A percentile compares a stretch with the other conserved stretches of the same genome.
These are phyloP conservation scores for Philereme vetulata DNA, from an alignment of 2,888 invertebrate genomes.

Conservation along the genomic window DNA sequence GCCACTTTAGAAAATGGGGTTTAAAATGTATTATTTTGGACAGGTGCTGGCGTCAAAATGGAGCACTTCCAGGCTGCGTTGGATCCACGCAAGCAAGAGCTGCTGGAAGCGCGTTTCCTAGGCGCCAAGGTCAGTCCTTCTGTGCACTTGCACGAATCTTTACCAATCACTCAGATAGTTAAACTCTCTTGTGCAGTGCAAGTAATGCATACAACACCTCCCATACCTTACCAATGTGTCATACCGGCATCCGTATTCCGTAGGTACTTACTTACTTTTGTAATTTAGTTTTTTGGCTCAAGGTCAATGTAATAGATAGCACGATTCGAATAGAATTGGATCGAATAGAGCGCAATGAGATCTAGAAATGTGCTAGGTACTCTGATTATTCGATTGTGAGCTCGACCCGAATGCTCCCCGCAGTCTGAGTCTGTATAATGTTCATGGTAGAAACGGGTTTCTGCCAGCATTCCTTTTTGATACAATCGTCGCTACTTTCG, in stretches of 20 bases:
- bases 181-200: conserved; percentile 1
- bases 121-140: conserved; percentile 94
- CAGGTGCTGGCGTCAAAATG: conserved; percentile 97
- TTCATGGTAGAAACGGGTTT: conserved; percentile 24
- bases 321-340: not conserved
- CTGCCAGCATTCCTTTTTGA: conserved; percentile 22
- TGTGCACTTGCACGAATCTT: conserved; percentile 14
- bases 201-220: not conserved
- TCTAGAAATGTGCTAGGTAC: conserved; percentile 27
- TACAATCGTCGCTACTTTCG: conserved; percentile 22
- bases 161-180: conserved; percentile 8
- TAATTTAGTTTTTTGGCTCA: conserved; percentile 1
- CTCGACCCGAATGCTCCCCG: conserved; percentile 20
- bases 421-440: conserved; percentile 9
- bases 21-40: conserved; percentile 52
- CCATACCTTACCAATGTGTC: not conserved
- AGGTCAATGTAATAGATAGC: not conserved
- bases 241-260: not conserved
- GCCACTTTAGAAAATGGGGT: conserved; percentile 21
- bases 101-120: conserved; percentile 98
- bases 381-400: conserved; percentile 29
- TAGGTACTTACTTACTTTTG: not conserved
- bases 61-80: conserved; percentile 98
- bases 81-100: conserved; percentile 99
- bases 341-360: conserved; percentile 28